phyloP scores from a whole-genome alignment of 2,113 vertebrate genomes.

The Gulo gulo region DNA sequence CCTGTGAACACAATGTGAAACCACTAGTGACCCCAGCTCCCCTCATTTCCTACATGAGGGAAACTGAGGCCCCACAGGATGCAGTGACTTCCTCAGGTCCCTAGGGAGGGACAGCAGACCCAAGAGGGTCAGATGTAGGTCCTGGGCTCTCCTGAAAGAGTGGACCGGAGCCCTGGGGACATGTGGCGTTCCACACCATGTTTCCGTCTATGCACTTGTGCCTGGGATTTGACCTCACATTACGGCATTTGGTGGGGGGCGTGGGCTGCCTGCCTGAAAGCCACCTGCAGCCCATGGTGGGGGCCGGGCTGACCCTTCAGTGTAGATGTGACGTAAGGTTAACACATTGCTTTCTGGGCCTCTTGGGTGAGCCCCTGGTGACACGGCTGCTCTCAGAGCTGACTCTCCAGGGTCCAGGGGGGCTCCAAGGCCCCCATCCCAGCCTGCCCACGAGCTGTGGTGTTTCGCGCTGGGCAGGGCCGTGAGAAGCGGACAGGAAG shows the following conservation, averaged over 20 bases:
- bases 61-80: background rate
- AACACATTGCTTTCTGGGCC: background rate
- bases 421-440: fast-evolving
- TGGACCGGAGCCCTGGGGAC: background rate
- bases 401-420: background rate
- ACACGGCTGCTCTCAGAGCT: background rate
- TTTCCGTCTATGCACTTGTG: fast-evolving
- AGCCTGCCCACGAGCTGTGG: fast-evolving
- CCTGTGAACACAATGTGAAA: background rate
- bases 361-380: background rate
- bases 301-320: no score
- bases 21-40: background rate
- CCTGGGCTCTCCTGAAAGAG: background rate
- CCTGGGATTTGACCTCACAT: background rate
- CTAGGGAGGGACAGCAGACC: background rate
- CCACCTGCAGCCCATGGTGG: background rate
- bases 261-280: background rate
- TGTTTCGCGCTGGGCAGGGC: background rate
- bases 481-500: background rate
- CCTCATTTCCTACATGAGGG: background rate
- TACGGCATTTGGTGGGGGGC: background rate
- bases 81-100: background rate
- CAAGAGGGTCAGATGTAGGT: fast-evolving
- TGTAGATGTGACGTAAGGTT: fast-evolving
- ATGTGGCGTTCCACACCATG: fast-evolving